Evolutionary conservation across 2,113 vertebrate species (phyloP), one percentile per base, ranked within the genome.

Genomic region (Ceyx melanurus): DNA sequence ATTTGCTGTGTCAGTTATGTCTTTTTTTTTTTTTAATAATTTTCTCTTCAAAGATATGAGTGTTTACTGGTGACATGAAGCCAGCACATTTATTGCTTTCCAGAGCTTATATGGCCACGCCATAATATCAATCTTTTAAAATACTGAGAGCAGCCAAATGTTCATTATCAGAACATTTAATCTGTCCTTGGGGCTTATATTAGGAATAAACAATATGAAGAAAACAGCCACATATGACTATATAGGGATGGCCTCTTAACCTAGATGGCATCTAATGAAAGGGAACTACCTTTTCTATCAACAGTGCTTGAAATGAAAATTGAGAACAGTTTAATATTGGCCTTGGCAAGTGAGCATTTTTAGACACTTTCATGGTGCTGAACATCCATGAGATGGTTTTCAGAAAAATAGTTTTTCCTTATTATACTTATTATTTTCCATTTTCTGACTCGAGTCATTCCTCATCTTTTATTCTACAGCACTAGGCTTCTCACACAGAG

Each of bases 101-200:
- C 92, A 86, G 64, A 94, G 91, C 56, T 68, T 57, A 94, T 91
- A 65, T 74, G n/a, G n/a, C 58, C 77, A 20, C 53, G 67, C 43
- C 33, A 54, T 83, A 82, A 65, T 76, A 66, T 78, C 54, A 7
- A 64, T 90, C 31, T 80, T 90, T 89, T 83, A 85, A 90, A 82
- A 82, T 78, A 78, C 0, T 65, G 61, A 71, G 48, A 87, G 43
- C 60, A 91, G 86, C 13, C 1, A 2, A 90, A 92, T 18, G 7
- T 51, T 75, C 91, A 89, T 73, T 82, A 86, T 88, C 40, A 74
- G 48, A 79, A 88, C 61, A 93, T 82, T 89, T 23, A 94, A 60
- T 19, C 10, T 77, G 28, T 86, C 45, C 28, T 76, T 76, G 29
- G 42, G 46, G 15, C 43, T 84, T 85, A 66, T 56, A 87, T 21